Base-by-base conservation (phyloP, 2,113 vertebrate genomes). In the Melanocharis versteri region DNA sequence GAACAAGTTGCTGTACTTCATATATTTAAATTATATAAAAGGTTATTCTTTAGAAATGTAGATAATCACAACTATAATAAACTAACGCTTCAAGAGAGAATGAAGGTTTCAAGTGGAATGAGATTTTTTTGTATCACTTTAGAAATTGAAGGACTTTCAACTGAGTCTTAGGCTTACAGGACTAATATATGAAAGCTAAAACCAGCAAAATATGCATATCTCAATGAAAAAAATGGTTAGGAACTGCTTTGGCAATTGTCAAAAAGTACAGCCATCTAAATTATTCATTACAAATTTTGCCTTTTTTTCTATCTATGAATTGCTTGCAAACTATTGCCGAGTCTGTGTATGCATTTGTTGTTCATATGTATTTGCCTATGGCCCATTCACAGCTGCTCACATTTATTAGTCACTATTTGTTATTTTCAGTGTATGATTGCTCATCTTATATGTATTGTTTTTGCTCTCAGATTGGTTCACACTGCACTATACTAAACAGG, bases 241-340 rank as follows among this genome's bases (percentile, higher is more conserved):
- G 5, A 71, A 83, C 13, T 85, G 56, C 56, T 45, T 69, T 24
- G 64, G 44, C 15, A 91, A 45, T 40, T 88, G 31, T 68, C 40
- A 93, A 80, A 57, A 82, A 68, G 17, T 8, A 73, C 9, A 70
- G 10, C 15, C 18, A 91, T 42, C 11, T 64, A 50, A 87, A 95
- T 9, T 72, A 90, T 92, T 96, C 75, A 93, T 90, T 92, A 71
- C n/a, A 90, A 90, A 48, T 94, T 79, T 93, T 89, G 7, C 40
- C 15, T 13, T 15, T 85, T 81, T 89, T 72, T 45, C 37, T 48
- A 3, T 79, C 37, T 79, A 16, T 85, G 39, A 87, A 84, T 96
- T 96, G 61, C 95, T 96, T 96, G 94, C 72, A 97, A 96, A 96
- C 85, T 91, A 70, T 73, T 71, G 33, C 33, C 1, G 15, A 81